Conservation (phyloP, 2,113 vertebrate species). For the Phylloscopus trochilus region DNA sequence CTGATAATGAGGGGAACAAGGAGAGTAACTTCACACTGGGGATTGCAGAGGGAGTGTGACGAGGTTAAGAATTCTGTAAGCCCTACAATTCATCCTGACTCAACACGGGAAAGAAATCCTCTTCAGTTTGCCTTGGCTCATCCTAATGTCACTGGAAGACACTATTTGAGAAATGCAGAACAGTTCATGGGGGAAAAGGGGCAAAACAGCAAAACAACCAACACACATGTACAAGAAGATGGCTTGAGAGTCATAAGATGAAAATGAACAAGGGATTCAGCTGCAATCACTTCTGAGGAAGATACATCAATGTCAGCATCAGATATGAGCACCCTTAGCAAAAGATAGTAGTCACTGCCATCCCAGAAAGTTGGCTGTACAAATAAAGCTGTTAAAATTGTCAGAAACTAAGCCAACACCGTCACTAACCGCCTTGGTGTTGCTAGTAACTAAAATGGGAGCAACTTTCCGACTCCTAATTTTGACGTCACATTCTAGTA, state of each 20-base stretch:
- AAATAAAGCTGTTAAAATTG: slow-evolving; percentile 23
- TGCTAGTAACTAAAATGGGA: slow-evolving; percentile 21
- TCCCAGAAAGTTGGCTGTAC: not conserved
- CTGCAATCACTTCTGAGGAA: not conserved
- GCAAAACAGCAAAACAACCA: not conserved
- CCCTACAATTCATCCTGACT: not conserved
- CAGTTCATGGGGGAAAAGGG: not conserved
- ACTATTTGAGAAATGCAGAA: not conserved
- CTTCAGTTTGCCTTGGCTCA: not conserved
- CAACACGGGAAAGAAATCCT: not conserved
- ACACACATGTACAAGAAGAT: not conserved
- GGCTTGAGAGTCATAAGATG: not conserved
- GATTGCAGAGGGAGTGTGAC: not conserved
- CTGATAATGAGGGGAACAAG: fast-evolving
- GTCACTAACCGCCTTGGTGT: not conserved
- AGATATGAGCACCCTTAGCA: not conserved
- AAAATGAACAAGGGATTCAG: slow-evolving; percentile 40
- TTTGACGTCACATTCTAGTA: not conserved
- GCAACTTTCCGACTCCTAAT: not conserved
- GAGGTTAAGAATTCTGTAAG: not conserved
- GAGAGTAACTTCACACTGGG: not conserved
- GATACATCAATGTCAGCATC: slow-evolving; percentile 3
- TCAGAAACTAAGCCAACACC: slow-evolving; percentile 2
- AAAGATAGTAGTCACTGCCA: slow-evolving; percentile 43
- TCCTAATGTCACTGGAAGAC: not conserved